These are phyloP conservation scores for Loriculus beryllinus DNA, from an alignment of 2,797 vertebrate genomes.

Conservation along the genomic window DNA sequence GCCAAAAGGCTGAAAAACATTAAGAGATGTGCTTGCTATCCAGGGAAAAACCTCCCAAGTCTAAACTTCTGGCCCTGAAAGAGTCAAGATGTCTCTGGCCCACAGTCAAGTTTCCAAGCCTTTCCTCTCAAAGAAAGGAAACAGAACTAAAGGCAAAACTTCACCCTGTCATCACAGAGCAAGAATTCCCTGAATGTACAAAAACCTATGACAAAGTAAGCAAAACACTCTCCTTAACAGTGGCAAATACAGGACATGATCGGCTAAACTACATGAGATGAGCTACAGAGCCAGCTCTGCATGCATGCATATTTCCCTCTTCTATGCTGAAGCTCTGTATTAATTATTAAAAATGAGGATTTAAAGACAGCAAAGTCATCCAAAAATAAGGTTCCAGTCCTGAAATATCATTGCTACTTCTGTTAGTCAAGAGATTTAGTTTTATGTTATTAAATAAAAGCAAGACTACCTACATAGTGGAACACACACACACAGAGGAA, in stretches of 20 bases:
- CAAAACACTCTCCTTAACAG: background rate
- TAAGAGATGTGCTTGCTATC: background rate
- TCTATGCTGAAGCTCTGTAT: background rate
- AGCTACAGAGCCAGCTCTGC: background rate
- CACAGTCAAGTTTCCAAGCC: too few relatives aligned
- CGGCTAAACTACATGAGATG: background rate
- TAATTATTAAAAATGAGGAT: background rate
- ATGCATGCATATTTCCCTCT: background rate
- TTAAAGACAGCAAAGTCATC: background rate
- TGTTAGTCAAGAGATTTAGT: background rate
- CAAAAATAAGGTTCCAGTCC: background rate
- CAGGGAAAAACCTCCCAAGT: background rate
- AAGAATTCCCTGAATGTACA: background rate
- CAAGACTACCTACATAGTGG: background rate
- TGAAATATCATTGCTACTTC: background rate
- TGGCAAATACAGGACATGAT: background rate
- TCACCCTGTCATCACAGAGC: background rate
- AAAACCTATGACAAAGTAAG: background rate
- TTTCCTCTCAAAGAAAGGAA: background rate
- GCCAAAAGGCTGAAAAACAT: background rate
- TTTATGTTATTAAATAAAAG: background rate
- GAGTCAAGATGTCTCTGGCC: background rate
- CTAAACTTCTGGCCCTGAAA: background rate
- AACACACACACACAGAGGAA: rapidly evolving
- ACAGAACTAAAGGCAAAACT: background rate